A percentile compares a stretch with the other conserved stretches of the same genome.
phyloP scores from a whole-genome alignment of 2,888 invertebrate genomes.

The Amblyjoppa proteus region DNA sequence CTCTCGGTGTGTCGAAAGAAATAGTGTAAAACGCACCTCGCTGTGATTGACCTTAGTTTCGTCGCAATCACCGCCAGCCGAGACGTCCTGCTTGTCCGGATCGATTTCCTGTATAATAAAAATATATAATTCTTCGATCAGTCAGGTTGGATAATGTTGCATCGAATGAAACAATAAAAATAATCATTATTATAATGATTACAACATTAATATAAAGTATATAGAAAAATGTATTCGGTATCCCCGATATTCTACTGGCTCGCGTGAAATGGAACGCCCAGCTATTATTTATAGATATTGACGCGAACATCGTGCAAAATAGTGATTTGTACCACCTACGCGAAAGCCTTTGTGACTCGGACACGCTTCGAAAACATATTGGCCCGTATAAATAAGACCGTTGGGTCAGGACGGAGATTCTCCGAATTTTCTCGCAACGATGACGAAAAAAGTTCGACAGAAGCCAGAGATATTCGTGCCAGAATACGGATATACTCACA shows the following conservation, averaged over 20 bases:
- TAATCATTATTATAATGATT: background rate
- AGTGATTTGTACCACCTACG: constrained; percentile 72
- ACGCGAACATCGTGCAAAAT: constrained; percentile 74
- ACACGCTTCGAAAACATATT: constrained; percentile 57
- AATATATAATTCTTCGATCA: constrained; percentile 49
- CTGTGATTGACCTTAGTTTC: constrained; percentile 83
- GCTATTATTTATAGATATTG: constrained; percentile 76
- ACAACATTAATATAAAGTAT: background rate
- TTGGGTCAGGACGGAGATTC: constrained; percentile 37
- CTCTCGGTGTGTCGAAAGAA: constrained; percentile 35
- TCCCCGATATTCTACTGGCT: constrained; percentile 43
- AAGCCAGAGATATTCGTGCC: constrained; percentile 12
- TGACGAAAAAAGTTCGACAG: constrained; percentile 7
- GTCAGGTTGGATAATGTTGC: background rate
- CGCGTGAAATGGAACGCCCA: constrained; percentile 69
- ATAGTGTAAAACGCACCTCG: constrained; percentile 78
- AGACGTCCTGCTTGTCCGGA: constrained; percentile 88
- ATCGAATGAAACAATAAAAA: background rate
- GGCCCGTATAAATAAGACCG: constrained; percentile 62
- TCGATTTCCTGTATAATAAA: constrained; percentile 88
- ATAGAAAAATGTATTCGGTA: background rate
- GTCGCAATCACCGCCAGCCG: constrained; percentile 82
- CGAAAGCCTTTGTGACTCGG: constrained; percentile 59
- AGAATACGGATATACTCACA: constrained; percentile 87
- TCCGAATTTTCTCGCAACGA: background rate